Base-by-base conservation (phyloP, 2,113 vertebrate species). In the Archocentrus centrarchus region DNA sequence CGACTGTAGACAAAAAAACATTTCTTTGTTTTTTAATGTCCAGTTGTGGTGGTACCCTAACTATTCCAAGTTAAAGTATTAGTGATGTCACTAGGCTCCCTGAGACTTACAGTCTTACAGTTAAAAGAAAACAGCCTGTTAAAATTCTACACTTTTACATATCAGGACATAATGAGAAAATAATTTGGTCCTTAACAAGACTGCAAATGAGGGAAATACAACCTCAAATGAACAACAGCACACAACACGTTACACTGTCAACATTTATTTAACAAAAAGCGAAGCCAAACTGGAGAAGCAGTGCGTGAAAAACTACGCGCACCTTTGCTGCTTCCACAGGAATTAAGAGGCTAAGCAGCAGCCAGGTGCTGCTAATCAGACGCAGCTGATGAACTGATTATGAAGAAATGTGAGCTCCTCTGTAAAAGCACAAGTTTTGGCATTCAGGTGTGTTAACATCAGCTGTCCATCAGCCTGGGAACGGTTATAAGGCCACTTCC, bases 231-330 rank as follows among this genome's bases (percentile, higher is more conserved):
- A 10, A 39, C 37, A 10, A 39, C 37, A 10, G 37, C 8, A 9
- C 37, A 39, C 5, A 9, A 11, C 39, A 41, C 11, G 3, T 41
- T 41, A 41, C 39, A 41, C 11, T 1, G 39, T 41, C 11, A 41
- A n/a, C 37, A 63, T 37, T 32, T 37, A 3, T 20, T 62, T 20
- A 6, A 0, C 15, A 61, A 61, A 61, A 32, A 32, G 32, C 9
- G 17, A 4, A 32, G 32, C 18, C 59, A 32, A 32, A 61, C 17
- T 32, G 4, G 15, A 61, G 32, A 18, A 32, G 30, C 37, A 39
- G 59, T 0, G 7, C 11, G 18, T 1, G 11, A 62, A 7, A 62
- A 11, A 62, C 32, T 0, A 37, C 2, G 30, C 30, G 11, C 17
- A 11, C 17, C 0, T 17, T 11, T 3, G 0, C 8, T 20, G 60